Evolutionary conservation across 2,888 invertebrate genomes (phyloP).

Genomic region (Melipona bicolor): DNA sequence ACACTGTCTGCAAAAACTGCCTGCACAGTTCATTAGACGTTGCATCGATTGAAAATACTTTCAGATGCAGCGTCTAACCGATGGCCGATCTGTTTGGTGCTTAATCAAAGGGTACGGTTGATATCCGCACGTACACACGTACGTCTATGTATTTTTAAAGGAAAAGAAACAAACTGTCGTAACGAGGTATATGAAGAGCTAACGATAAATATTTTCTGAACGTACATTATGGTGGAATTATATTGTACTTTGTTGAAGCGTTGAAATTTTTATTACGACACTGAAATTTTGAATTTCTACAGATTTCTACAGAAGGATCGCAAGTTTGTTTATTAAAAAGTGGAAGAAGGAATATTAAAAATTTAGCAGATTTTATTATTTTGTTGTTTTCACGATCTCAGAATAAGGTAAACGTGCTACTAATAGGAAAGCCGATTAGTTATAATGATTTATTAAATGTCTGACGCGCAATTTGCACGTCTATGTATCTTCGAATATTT

Average conservation of each 20-base stretch:
- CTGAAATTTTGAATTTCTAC: too few species aligned
- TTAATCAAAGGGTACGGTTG: not conserved
- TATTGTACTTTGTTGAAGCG: too few species aligned
- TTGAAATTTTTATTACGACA: too few species aligned
- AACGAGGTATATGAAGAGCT: not conserved
- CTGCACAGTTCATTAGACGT: not conserved
- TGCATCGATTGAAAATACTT: not conserved
- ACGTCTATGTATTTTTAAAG: not conserved
- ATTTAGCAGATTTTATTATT: too few species aligned
- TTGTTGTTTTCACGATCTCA: not conserved
- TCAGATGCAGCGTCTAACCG: too few species aligned
- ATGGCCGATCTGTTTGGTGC: not conserved
- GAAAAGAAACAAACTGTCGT: not conserved
- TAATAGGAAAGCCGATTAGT: not conserved
- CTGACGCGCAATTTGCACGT: not conserved
- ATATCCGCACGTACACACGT: too few species aligned
- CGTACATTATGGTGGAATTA: too few species aligned
- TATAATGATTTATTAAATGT: not conserved
- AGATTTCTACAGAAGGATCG: too few species aligned
- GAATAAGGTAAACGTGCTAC: not conserved
- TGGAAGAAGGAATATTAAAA: too few species aligned
- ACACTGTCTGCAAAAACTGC: conserved; percentile 22
- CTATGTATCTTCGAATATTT: not conserved
- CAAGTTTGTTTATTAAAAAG: too few species aligned
- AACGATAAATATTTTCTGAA: not conserved